Conservation (phyloP, 1,140 invertebrate genomes). For the Papilio machaon region DNA sequence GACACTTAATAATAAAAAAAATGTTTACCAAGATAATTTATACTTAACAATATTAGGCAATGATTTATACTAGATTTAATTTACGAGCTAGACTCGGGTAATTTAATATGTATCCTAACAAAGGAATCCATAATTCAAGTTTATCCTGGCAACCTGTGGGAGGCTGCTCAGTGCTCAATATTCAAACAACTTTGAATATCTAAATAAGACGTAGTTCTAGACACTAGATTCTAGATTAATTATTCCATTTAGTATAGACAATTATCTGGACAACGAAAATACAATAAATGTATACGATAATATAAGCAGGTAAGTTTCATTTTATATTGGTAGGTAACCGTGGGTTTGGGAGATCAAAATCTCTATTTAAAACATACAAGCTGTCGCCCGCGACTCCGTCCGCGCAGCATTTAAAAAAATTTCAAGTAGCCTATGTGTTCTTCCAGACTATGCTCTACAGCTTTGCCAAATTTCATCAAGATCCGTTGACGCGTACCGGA, state of each 20-base stretch:
- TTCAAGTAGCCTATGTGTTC: too few relatives aligned
- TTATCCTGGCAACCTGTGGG: constrained; percentile 12
- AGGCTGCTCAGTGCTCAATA: constrained; percentile 14
- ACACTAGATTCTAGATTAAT: not conserved
- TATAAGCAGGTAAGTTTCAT: too few relatives aligned
- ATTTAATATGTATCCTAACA: constrained; percentile 27
- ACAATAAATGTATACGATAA: too few relatives aligned
- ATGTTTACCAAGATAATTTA: not conserved
- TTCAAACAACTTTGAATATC: not conserved
- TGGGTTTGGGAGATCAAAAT: too few relatives aligned
- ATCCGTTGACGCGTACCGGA: too few relatives aligned
- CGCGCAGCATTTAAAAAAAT: too few relatives aligned
- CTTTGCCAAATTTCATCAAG: too few relatives aligned
- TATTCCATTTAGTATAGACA: not conserved
- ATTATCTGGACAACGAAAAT: too few relatives aligned
- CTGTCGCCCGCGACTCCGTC: too few relatives aligned
- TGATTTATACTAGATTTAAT: constrained; percentile 18
- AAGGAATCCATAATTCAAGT: constrained; percentile 26
- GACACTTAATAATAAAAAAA: not conserved
- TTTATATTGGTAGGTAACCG: too few relatives aligned
- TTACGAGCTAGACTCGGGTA: not conserved
- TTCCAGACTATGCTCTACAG: too few relatives aligned
- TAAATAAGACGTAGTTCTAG: not conserved
- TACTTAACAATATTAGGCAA: not conserved
- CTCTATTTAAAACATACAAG: too few relatives aligned